phyloP scores from a whole-genome alignment of 2,113 vertebrate genomes.

The Castor canadensis region DNA sequence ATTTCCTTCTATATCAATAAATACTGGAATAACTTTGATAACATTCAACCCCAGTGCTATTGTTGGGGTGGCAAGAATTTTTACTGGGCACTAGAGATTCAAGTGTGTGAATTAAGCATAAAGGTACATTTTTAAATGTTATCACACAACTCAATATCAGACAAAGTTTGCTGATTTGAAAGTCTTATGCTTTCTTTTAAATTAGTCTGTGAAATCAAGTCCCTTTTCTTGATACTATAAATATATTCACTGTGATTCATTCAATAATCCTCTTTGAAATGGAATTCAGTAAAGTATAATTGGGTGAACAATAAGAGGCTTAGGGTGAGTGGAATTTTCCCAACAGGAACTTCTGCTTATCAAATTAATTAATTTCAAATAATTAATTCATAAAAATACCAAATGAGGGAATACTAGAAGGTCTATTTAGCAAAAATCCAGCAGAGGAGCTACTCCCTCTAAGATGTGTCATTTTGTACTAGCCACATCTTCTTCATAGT shows the following conservation, averaged over 20 bases:
- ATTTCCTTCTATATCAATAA: not conserved
- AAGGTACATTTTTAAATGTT: not conserved
- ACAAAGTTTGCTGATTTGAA: not conserved
- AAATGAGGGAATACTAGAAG: not conserved
- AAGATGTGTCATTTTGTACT: not conserved
- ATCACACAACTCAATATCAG: not conserved
- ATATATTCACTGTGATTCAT: not conserved
- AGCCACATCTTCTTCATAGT: not conserved
- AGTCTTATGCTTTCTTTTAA: not conserved
- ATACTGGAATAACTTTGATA: not conserved
- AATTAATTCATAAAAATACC: not conserved
- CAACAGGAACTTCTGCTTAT: not conserved
- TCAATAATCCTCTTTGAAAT: not conserved
- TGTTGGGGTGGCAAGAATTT: not conserved
- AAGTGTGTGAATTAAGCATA: not conserved
- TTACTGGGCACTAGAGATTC: not conserved
- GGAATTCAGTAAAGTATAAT: not conserved
- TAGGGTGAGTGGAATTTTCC: not conserved
- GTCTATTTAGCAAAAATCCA: not conserved
- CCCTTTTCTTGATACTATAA: not conserved
- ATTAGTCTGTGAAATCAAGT: not conserved
- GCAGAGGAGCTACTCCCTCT: not conserved
- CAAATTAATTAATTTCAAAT: constrained; percentile 1
- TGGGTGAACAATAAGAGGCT: not conserved
- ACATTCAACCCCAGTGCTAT: not conserved